A percentile compares a stretch with the other conserved stretches of the same genome.
phyloP scores from a whole-genome alignment of 2,888 invertebrate species.

The Eristalinus sepulchralis region DNA sequence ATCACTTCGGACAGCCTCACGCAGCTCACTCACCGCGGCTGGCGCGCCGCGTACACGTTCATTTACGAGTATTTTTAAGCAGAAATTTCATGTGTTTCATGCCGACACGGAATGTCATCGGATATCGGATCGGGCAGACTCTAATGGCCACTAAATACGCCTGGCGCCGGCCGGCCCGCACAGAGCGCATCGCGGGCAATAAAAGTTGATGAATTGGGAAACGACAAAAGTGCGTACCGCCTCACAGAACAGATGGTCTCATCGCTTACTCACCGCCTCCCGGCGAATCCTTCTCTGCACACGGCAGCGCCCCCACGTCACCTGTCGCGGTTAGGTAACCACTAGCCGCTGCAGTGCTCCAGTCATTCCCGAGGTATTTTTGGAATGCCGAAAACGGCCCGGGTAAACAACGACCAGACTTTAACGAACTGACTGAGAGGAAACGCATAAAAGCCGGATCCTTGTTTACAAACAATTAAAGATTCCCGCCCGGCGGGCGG shows the following conservation, averaged over 20 bases:
- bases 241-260: neutral
- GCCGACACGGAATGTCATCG: slow-evolving; percentile 1
- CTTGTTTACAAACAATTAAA: slow-evolving; percentile 26
- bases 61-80: slow-evolving; percentile 1
- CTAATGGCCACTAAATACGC: slow-evolving; percentile 27
- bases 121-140: neutral
- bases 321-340: neutral
- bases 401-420: slow-evolving; percentile 18
- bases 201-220: slow-evolving; percentile 3
- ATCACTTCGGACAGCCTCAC: neutral
- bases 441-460: slow-evolving; percentile 10
- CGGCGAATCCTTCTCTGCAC: neutral
- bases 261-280: neutral
- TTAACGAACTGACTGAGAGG: neutral
- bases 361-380: slow-evolving; percentile 22
- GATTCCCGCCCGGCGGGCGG: slow-evolving; percentile 4
- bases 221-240: neutral
- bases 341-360: neutral
- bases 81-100: neutral
- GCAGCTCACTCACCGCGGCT: neutral
- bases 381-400: slow-evolving; percentile 7
- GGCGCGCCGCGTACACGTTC: neutral
- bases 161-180: slow-evolving; percentile 1
- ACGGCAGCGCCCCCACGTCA: neutral
- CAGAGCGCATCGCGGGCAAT: slow-evolving; percentile 4